A percentile compares a stretch with the other conserved stretches of the same genome.
These are phyloP conservation scores for Lepus townsendii DNA, from an alignment of 2,797 vertebrate genomes.

Conservation along the genomic window DNA sequence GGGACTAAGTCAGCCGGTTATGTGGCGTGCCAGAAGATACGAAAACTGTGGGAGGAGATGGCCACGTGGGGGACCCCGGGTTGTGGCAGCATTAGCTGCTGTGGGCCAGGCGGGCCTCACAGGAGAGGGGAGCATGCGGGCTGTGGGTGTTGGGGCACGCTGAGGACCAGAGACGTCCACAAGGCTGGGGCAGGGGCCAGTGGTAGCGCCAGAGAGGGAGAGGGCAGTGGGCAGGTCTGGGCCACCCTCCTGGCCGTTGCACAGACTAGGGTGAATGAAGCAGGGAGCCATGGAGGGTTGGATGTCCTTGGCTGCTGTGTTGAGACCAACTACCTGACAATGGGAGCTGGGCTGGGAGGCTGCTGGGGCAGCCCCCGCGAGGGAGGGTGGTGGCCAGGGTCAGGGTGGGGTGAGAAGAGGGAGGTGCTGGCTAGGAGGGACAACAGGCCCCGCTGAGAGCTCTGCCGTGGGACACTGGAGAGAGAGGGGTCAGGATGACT, in stretches of 20 bases:
- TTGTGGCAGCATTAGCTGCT: not conserved
- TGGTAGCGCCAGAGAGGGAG: not conserved
- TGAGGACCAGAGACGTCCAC: not conserved
- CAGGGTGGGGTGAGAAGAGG: not conserved
- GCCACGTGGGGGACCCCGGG: not conserved
- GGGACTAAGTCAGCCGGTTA: not conserved
- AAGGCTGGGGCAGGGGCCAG: not conserved
- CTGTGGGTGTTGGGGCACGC: not conserved
- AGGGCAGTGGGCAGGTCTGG: not conserved
- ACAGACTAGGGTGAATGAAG: not conserved
- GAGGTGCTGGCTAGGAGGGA: not conserved
- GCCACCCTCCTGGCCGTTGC: not conserved
- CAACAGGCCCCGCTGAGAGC: not conserved
- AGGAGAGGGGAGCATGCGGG: not conserved
- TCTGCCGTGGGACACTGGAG: not conserved
- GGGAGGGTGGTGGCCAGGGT: not conserved
- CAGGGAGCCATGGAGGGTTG: not conserved
- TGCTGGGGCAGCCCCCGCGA: not conserved
- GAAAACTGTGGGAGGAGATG: not conserved
- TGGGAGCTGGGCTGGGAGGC: not conserved
- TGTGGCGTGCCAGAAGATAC: not conserved
- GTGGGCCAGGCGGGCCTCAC: not conserved
- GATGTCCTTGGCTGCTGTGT: too few species aligned
- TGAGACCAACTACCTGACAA: not conserved
- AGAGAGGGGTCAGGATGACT: not conserved